Evolutionary conservation across 2,113 vertebrate species (phyloP).

Genomic region (Strix aluco): DNA sequence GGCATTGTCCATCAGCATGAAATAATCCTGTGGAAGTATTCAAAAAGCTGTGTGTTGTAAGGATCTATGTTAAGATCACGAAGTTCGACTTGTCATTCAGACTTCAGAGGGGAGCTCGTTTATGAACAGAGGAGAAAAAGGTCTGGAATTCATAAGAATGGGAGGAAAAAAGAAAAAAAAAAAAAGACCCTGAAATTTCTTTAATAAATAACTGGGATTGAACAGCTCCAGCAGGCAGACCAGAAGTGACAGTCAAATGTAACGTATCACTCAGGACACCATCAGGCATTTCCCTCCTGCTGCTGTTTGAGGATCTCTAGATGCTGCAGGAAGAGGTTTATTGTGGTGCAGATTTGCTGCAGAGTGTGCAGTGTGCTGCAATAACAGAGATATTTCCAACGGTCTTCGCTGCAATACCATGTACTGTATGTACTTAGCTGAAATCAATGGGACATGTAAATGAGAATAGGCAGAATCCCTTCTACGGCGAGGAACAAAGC

Average conservation of each 20-base stretch:
- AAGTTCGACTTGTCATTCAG: slow-evolving; percentile 46
- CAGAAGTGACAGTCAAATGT: slow-evolving; percentile 24
- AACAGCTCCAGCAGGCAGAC: slow-evolving; percentile 20
- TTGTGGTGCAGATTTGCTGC: slow-evolving; percentile 59
- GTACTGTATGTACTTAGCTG: slow-evolving; percentile 66
- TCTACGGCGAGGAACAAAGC: slow-evolving; percentile 58
- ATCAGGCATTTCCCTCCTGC: slow-evolving; percentile 7
- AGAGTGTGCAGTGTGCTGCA: slow-evolving; percentile 52
- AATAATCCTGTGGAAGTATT: background rate
- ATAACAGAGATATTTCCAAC: slow-evolving; percentile 45
- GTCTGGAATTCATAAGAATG: slow-evolving; percentile 23
- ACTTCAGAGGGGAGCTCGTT: background rate
- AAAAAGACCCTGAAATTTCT: background rate
- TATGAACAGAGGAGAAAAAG: slow-evolving; percentile 22
- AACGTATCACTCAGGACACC: slow-evolving; percentile 10
- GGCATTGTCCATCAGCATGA: background rate
- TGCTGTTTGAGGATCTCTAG: slow-evolving; percentile 24
- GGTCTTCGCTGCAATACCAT: slow-evolving; percentile 26
- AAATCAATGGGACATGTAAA: slow-evolving; percentile 72
- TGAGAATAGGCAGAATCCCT: slow-evolving; percentile 65
- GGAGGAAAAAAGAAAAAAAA: background rate
- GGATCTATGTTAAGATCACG: background rate
- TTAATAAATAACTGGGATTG: background rate
- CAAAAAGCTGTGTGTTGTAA: background rate
- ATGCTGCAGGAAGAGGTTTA: slow-evolving; percentile 49